These are phyloP conservation scores for Mastomys natalensis DNA, from an alignment of 2,113 vertebrate genomes.

Conservation along the genomic window DNA sequence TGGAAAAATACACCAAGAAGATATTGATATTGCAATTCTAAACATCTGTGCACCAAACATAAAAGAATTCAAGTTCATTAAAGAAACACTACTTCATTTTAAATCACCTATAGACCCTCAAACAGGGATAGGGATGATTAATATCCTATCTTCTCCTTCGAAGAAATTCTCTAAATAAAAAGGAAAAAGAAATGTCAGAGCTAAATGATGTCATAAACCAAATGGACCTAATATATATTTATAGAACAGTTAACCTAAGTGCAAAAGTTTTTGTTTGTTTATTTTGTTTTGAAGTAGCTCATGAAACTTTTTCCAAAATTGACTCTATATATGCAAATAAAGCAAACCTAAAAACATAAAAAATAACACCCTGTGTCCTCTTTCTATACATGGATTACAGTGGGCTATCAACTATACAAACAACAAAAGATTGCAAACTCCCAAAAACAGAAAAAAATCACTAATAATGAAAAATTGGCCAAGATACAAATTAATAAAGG, in stretches of 20 bases:
- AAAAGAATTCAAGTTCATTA: background rate
- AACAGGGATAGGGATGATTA: background rate
- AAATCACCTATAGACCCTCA: background rate
- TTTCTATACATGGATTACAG: background rate
- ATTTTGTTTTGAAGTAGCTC: background rate
- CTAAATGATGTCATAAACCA: background rate
- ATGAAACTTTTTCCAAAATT: background rate
- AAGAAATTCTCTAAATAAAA: background rate
- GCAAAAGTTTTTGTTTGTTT: background rate
- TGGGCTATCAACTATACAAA: background rate
- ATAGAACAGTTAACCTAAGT: background rate
- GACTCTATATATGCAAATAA: background rate
- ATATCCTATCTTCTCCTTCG: background rate
- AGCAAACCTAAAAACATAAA: background rate
- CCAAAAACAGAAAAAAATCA: background rate
- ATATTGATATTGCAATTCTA: background rate
- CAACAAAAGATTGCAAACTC: background rate
- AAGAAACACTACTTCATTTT: background rate
- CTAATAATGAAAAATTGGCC: background rate
- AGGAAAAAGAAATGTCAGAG: background rate
- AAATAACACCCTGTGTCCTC: background rate
- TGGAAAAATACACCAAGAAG: background rate
- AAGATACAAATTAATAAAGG: background rate
- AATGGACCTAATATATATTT: background rate
- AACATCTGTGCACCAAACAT: background rate